Percentiles rank a stretch among this genome's conserved stretches.
phyloP scores from a whole-genome alignment of 2,797 vertebrate species.

The Rhynchonycteris naso region DNA sequence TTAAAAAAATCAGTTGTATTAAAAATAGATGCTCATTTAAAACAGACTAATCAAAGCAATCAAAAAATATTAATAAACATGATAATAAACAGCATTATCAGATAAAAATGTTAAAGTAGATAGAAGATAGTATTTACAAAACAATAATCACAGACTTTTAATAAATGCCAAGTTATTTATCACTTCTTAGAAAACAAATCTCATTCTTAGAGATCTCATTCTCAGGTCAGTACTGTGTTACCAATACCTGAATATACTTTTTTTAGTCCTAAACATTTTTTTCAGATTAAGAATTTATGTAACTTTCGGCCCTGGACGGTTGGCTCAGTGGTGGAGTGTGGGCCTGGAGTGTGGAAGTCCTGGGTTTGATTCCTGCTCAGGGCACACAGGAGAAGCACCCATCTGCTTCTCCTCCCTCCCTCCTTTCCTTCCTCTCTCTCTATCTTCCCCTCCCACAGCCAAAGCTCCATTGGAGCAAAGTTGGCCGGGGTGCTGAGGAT shows the following conservation, averaged over 20 bases:
- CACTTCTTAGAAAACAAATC: constrained; percentile 21
- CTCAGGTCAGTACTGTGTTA: not conserved
- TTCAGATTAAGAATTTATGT: not conserved
- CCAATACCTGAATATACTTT: not conserved
- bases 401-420: no score
- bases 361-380: no score
- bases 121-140: not conserved
- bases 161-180: constrained; percentile 25
- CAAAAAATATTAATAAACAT: constrained; percentile 4
- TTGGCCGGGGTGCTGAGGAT: no score
- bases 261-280: constrained; percentile 8
- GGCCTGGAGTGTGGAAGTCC: no score
- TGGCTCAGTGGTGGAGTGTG: no score
- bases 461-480: no score
- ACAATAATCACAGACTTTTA: not conserved
- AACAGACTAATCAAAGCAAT: not conserved
- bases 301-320: not conserved
- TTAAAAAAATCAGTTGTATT: not conserved
- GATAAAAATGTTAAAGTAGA: not conserved
- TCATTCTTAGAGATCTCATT: constrained; percentile 34
- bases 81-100: not conserved
- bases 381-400: no score
- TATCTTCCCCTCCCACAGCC: no score
- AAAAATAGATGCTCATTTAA: constrained; percentile 2
- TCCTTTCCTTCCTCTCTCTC: no score